Base-by-base conservation (phyloP, 1,140 invertebrate species). In the Vanessa tameamea region DNA sequence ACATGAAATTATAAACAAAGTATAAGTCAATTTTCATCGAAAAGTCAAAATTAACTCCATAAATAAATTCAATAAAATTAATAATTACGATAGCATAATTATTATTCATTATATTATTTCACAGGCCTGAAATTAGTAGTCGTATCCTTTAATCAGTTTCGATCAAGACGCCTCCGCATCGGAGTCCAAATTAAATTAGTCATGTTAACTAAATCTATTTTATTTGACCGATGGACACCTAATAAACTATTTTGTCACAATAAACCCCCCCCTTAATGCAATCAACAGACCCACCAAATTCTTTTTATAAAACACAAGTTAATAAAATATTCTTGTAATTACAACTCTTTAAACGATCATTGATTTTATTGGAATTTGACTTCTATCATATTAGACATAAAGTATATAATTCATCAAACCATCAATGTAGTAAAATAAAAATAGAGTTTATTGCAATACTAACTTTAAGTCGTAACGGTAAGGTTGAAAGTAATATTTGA, bases 251-350 rank as follows among this genome's bases (percentile, higher is more conserved):
- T 2, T 11, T 61, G 14, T 26, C 57, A 31, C 57, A 61, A 61
- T n/a, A 61, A 61, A n/a, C 23, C 13, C 31, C 5, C 13, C 57
- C 57, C 12, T 37, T 15, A 37, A 13, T 61, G 57, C 57, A 61
- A 31, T 61, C 57, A 61, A 37, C 57, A 23, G 15, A 61, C 31
- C 23, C 14, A 61, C 57, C 57, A 37, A 61, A 61, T 61, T 61
- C 23, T 61, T 61, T 57, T 61, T 61, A 61, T 61, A 61, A 61
- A 61, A 61, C 57, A 37, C 57, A 23, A 61, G 23, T 61, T 61
- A 61, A 61, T 61, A 61, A 61, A 61, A 61, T 61, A 61, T 61
- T 61, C 57, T 37, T 61, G 57, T 61, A 61, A 61, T 61, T 61
- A 61, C 57, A 37, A 61, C 57, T 61, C 57, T 37, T 37, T 61